phyloP scores from a whole-genome alignment of 2,888 invertebrate species.

The Tetranychus truncatus region DNA sequence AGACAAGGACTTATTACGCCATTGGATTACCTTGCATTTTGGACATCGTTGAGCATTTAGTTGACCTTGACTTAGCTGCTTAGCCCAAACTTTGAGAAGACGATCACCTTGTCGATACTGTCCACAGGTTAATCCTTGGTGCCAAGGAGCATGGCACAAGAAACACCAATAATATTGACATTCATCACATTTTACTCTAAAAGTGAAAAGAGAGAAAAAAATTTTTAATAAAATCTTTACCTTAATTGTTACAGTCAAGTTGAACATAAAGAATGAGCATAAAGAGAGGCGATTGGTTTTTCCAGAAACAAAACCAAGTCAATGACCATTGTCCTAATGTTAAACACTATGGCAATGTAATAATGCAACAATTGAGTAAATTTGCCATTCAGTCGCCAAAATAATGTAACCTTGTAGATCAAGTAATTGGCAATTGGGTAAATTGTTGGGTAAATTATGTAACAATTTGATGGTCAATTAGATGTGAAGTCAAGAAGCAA shows the following conservation, averaged over 20 bases:
- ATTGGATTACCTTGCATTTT: constrained; percentile 33
- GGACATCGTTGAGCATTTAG: constrained; percentile 35
- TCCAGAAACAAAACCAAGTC: neutral
- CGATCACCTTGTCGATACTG: constrained; percentile 33
- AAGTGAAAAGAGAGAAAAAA: constrained; percentile 13
- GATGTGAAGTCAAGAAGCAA: no score
- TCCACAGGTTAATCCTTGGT: constrained; percentile 30
- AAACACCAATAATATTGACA: constrained; percentile 35
- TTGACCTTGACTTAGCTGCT: constrained; percentile 32
- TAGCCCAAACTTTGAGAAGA: constrained; percentile 34
- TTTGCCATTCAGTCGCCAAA: no score
- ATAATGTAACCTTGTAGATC: no score
- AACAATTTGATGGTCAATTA: no score
- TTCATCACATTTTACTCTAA: constrained; percentile 30
- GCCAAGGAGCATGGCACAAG: constrained; percentile 33
- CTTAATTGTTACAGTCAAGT: neutral
- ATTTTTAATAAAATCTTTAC: neutral
- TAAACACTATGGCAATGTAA: no score
- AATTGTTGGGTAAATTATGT: no score
- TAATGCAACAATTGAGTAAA: no score
- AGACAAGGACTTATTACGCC: no score
- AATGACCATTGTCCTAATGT: no score
- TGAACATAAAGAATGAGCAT: neutral
- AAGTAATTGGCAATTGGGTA: no score
- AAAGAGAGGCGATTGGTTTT: neutral